These are phyloP conservation scores for Drosophila cardini DNA, from an alignment of 1,140 invertebrate species.

Conservation along the genomic window DNA sequence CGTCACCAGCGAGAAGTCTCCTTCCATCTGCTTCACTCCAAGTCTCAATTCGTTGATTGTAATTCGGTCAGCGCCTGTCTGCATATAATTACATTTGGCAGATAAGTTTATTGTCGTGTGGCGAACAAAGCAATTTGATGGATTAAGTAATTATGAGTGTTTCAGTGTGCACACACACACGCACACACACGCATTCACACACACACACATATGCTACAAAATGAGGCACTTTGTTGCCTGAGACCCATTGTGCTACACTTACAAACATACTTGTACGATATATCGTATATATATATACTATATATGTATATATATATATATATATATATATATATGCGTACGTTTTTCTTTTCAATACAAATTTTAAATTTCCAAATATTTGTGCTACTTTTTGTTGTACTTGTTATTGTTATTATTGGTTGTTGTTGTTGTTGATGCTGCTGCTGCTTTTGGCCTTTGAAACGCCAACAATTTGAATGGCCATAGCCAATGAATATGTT, in stretches of 20 bases:
- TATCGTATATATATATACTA: background rate
- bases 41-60: constrained; percentile 5
- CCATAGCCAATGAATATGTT: constrained; percentile 48
- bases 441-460: constrained; percentile 35
- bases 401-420: constrained; percentile 23
- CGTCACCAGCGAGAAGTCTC: background rate
- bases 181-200: constrained; percentile 6
- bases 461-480: constrained; percentile 40
- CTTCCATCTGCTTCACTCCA: background rate
- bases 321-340: constrained; percentile 10
- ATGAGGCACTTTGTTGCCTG: too few relatives aligned
- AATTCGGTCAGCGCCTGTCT: constrained; percentile 11
- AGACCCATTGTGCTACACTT: constrained; percentile 44
- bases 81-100: constrained; percentile 20
- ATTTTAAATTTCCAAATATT: constrained; percentile 74
- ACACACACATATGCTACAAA: constrained; percentile 1
- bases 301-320: background rate
- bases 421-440: constrained; percentile 15
- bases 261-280: constrained; percentile 23
- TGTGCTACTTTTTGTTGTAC: constrained; percentile 59
- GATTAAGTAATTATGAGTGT: constrained; percentile 66
- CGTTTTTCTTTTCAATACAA: constrained; percentile 59
- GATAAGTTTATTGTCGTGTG: constrained; percentile 46
- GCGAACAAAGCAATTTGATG: constrained; percentile 68
- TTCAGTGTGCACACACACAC: constrained; percentile 21